Conservation (phyloP, 2,797 vertebrate genomes). For the Molossus alvarezi region DNA sequence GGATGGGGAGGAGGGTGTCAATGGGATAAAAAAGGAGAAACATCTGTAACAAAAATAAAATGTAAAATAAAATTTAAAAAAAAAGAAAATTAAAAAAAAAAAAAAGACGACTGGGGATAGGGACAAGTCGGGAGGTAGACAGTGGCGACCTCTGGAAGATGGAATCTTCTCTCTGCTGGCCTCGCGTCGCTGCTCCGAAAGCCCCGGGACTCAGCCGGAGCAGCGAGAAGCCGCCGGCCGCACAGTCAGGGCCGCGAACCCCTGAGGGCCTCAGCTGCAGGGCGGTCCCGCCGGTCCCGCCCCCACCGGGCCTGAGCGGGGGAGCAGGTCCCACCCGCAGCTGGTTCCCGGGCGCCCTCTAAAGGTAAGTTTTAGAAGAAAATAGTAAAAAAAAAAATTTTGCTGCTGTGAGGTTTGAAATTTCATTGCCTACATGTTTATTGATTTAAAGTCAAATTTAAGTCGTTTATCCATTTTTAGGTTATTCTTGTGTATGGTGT, state of each 20-base stretch:
- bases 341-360: background rate
- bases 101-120: conserved; percentile 49
- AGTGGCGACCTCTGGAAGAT: conserved; percentile 81
- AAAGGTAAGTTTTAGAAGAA: too few species aligned
- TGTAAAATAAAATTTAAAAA: too few species aligned
- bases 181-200: conserved; percentile 66
- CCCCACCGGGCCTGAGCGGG: background rate
- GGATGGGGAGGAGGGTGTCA: too few species aligned
- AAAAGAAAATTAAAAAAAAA: too few species aligned
- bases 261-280: accelerated
- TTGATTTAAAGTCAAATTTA: too few species aligned
- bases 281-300: background rate
- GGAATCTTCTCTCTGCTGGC: conserved; percentile 83
- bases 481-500: too few species aligned
- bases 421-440: too few species aligned
- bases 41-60: too few species aligned
- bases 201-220: conserved; percentile 38
- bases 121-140: conserved; percentile 78
- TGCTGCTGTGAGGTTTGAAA: too few species aligned
- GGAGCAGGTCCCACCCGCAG: accelerated
- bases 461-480: too few species aligned
- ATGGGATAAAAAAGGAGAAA: too few species aligned
- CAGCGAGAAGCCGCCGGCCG: background rate
- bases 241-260: background rate
- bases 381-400: too few species aligned